Percentiles rank a stretch among this genome's conserved stretches.
Conservation (phyloP, 2,888 invertebrate species). For the Nomada flava region DNA sequence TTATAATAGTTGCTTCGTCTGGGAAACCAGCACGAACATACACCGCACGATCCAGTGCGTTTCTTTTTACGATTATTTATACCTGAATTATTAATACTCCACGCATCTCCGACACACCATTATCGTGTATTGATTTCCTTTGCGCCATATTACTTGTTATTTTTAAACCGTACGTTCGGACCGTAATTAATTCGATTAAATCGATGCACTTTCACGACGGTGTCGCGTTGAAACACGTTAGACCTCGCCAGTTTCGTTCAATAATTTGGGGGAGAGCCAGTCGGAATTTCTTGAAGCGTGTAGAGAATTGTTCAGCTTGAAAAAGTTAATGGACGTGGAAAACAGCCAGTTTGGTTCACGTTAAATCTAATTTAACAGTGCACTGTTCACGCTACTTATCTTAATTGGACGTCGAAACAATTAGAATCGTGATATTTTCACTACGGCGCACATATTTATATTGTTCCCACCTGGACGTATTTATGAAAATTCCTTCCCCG, state of each 20-base stretch:
- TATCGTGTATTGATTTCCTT: conserved; percentile 56
- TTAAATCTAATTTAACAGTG: conserved; percentile 7
- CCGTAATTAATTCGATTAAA: conserved; percentile 57
- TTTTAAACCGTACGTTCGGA: conserved; percentile 50
- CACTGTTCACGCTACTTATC: neutral
- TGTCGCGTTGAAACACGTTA: conserved; percentile 25
- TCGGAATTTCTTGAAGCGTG: neutral
- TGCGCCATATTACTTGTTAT: conserved; percentile 45
- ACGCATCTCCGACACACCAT: conserved; percentile 40
- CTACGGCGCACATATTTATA: neutral
- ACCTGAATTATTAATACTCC: conserved; percentile 47
- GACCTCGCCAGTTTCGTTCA: neutral
- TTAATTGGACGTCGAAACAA: conserved; percentile 8
- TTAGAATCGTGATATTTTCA: neutral
- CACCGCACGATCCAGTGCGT: neutral
- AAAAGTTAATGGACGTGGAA: neutral
- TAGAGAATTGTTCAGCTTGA: neutral
- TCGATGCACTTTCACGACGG: conserved; percentile 41
- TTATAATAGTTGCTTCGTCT: neutral
- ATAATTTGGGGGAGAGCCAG: conserved; percentile 8
- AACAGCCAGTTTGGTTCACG: neutral
- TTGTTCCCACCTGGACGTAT: no score
- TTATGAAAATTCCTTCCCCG: no score
- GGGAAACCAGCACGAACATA: neutral
- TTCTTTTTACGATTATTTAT: conserved; percentile 57